phyloP scores from a whole-genome alignment of 2,888 invertebrate species.

The Chironomus riparius region DNA sequence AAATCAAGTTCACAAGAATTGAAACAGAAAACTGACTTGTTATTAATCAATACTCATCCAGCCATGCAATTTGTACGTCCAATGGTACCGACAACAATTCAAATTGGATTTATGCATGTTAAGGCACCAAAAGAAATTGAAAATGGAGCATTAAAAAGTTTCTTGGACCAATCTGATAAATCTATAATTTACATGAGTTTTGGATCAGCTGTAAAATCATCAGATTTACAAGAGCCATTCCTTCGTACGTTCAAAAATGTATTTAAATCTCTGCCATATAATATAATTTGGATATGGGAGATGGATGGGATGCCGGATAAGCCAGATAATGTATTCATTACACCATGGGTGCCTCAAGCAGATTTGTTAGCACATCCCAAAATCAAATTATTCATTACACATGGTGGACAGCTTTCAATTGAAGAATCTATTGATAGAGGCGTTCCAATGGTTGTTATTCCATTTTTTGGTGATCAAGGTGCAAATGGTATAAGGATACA shows the following conservation, averaged over 20 bases:
- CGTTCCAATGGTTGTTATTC: slow-evolving; percentile 7
- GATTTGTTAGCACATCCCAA: slow-evolving; percentile 21
- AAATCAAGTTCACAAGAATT: background rate
- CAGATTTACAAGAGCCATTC: background rate
- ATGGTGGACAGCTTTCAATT: background rate
- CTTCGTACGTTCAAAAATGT: background rate
- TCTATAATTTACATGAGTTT: slow-evolving; percentile 22
- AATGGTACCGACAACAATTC: background rate
- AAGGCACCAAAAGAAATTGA: background rate
- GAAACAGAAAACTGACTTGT: background rate
- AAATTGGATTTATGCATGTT: slow-evolving; percentile 12
- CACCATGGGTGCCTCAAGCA: slow-evolving; percentile 2
- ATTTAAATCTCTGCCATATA: background rate
- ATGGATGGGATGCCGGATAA: background rate
- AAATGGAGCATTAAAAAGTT: background rate
- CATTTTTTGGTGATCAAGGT: slow-evolving; percentile 1
- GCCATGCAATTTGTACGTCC: background rate
- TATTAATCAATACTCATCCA: slow-evolving; percentile 2
- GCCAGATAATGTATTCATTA: background rate
- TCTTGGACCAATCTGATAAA: background rate
- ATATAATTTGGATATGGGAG: slow-evolving; percentile 23
- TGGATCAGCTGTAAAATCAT: background rate
- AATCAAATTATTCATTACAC: slow-evolving; percentile 12
- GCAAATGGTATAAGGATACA: background rate
- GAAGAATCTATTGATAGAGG: slow-evolving; percentile 9